Base-by-base conservation (phyloP, 2,888 invertebrate species). In the Sesia bembeciformis region DNA sequence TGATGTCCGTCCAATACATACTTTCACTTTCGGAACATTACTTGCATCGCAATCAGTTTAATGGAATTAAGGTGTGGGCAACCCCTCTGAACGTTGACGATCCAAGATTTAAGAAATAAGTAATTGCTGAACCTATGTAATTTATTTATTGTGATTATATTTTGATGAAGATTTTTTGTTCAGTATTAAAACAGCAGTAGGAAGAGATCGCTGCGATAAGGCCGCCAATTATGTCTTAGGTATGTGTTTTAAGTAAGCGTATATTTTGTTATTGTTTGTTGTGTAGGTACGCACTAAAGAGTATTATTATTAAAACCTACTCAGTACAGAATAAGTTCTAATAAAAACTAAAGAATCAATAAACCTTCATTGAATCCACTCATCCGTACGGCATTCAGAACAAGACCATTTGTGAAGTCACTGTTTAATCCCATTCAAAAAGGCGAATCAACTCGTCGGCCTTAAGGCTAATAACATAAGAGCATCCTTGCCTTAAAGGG, bases 11-110 rank as follows among this genome's bases (percentile, higher is more conserved):
- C 62, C 64, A 62, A 57, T 66, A 75, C 50, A 40, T 23, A 55
- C 83, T 86, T 87, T 87, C 84, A 81, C 83, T 86, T 81, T 79
- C 77, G 69, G 74, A 78, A 81, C 80, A 84, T 85, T 85, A 67
- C 56, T 53, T 62, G 56, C 61, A 65, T 65, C 64, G 62, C 65
- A 61, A 67, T 62, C 62, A 61, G 55, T 63, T 64, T 66, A 67
- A 62, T 61, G 64, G 60, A 54, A 46, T 46, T 46, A 23, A 46
- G 46, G 46, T 61, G 59, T 58, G 62, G 65, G 62, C 65, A 61
- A 62, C 77, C 67, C 61, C 7, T 46, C 8, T 23, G 46, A 46
- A 46, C 7, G 8, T n/a, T 4, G 23, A 23, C 1, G 23, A 23
- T 23, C 23, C 23, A 23, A 23, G 23, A 23, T 23, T 23, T 23